Base-by-base conservation (phyloP, 2,888 invertebrate species). In the Hoplodrina ambigua region DNA sequence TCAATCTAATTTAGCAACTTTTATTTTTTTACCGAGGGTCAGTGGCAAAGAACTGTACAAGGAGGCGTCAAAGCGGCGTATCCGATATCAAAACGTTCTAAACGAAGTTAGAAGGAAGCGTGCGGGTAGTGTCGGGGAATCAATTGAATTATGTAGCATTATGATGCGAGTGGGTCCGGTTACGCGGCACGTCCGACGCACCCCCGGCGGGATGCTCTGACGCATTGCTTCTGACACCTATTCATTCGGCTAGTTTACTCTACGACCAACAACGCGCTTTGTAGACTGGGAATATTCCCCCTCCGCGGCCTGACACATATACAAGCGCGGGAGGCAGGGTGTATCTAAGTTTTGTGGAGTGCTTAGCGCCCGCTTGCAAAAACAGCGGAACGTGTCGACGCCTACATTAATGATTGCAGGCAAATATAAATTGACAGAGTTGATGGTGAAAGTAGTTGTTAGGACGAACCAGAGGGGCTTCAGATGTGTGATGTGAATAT, bases 131-230 rank as follows among this genome's bases (percentile, higher is more conserved):
- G 94, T 94, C 91, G 94, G 94, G 92, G 94, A 94, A 94, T 93
- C 94, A 95, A 96, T 95, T 94, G 95, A 94, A 94, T 96, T 95
- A 95, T 91, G 94, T 94, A 92, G 91, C 94, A 92, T 95, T 95
- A 95, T 92, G 91, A 94, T 91, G 92, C 89, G 91, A 91, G 90
- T 89, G 89, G 93, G 92, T 94, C 94, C 90, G 88, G 93, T 94
- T 94, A 92, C 94, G 86, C 84, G 91, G 93, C 94, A 94, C 94
- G 94, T 94, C 91, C 90, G 88, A 68, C 75, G 72, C 85, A 87
- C 86, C 91, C 92, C 91, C 82, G 84, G 81, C 85, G 90, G 90
- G 87, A 87, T 85, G 72, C 81, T 81, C 89, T 92, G 93, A 94
- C 93, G 94, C 94, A 94, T 94, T 90, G 91, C 93, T 92, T 87